A percentile compares a stretch with the other conserved stretches of the same genome.
These are phyloP conservation scores for Tachysurus vachellii DNA, from an alignment of 2,113 vertebrate species.

Conservation along the genomic window DNA sequence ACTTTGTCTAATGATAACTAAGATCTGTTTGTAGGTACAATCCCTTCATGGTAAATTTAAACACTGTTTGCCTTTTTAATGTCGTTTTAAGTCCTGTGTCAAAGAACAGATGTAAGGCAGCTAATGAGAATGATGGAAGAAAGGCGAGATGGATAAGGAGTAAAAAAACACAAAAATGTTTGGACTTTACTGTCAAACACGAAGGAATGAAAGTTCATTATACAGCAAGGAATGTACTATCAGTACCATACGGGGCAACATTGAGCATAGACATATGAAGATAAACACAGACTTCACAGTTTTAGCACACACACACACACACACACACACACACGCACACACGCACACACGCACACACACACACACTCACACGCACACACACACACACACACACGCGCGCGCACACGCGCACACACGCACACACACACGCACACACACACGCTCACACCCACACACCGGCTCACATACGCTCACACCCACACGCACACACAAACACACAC, in stretches of 20 bases:
- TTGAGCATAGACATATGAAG: neutral
- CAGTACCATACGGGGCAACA: constrained; percentile 36
- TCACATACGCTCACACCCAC: too few species aligned
- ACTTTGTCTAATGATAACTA: neutral
- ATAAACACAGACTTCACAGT: constrained; percentile 30
- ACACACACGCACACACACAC: too few species aligned
- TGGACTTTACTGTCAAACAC: constrained; percentile 31
- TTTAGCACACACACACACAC: neutral
- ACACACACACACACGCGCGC: too few species aligned
- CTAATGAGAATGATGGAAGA: constrained; percentile 14
- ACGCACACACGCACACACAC: too few species aligned
- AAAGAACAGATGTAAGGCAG: neutral
- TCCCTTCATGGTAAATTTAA: neutral
- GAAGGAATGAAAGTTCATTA: constrained; percentile 32
- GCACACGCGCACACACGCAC: too few species aligned
- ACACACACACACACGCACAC: neutral
- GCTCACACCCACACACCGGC: too few species aligned
- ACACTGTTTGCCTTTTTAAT: neutral
- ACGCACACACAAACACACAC: too few species aligned
- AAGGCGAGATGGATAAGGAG: neutral
- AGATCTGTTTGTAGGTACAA: neutral
- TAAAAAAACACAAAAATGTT: neutral
- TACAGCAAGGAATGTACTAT: constrained; percentile 12
- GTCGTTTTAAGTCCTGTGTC: neutral
- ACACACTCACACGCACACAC: too few species aligned